Evolutionary conservation across 2,888 invertebrate genomes (phyloP), one percentile per base, ranked within the genome.

Genomic region (Lochmaea capreae): DNA sequence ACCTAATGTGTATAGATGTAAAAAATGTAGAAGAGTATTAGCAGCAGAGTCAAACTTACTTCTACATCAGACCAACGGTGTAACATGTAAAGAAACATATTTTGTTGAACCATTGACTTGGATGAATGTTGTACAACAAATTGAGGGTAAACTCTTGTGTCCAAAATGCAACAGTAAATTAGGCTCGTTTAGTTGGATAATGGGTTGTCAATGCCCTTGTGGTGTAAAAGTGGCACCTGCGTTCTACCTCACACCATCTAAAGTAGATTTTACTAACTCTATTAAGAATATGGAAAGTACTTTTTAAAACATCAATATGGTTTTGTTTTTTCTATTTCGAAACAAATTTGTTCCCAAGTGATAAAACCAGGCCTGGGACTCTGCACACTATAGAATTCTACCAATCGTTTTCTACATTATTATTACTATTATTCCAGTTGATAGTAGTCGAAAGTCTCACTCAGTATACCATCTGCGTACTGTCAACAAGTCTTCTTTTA

Each of bases 121-220:
- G 97, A 97, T 97, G 96, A 89, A 92, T 81, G 92, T 94, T 62
- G 52, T 72, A 8, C 71, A 73, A 57, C 67, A 69, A 6, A 89
- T 93, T 14, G 92, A 94, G 83, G 97, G 97, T 54, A 96, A 97
- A 87, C 89, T 97, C 76, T 90, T 93, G 86, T 94, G 97, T 86
- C 95, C 97, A 63, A 94, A 95, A 86, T 97, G 97, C 84, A 89
- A 89, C 74, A 91, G 91, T 75, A 97, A 97, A 88, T 89, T 97
- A 75, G 97, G 97, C 42, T 95, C 94, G 73, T 97, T 95, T 86
- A 96, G 94, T 86, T 97, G 97, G 97, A 90, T 95, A 74, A 94
- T 93, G 91, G 95, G 96, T 70, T 96, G 95, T 82, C 93, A 94
- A 81, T 97, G 97, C 86, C 95, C 96, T 0, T 97, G 97, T 87